Evolutionary conservation across 2,113 vertebrate species (phyloP), one percentile per base, ranked within the genome.

Genomic region (Burhinus oedicnemus): DNA sequence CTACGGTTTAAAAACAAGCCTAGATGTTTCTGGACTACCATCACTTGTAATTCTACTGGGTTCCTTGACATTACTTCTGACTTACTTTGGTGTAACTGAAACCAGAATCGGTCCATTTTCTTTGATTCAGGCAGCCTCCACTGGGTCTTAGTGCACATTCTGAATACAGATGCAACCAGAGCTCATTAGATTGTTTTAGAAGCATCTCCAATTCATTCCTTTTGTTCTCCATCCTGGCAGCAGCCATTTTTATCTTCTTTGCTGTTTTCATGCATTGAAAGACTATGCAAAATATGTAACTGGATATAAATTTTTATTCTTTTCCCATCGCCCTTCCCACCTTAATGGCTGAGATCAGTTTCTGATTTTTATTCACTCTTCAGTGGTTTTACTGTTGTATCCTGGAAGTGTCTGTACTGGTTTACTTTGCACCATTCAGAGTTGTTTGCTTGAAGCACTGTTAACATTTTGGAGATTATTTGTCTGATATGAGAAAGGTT

Each of bases 381-480:
- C 70, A 47, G 83, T 74, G 83, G 54, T 79, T 97, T 97, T 69
- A 47, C 62, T 96, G 79, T 87, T 97, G 92, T 94, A 90, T 95
- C 70, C 94, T 89, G 83, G 94, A 95, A 96, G 27, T 77, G 79
- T 97, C 94, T 97, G 90, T 96, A 66, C 95, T 54, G 74, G 74
- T 97, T 98, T 96, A 88, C 92, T 97, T 97, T 97, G 97, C 97
- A 97, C 89, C 98, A 90, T 92, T 94, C 85, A 69, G 78, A 91
- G 76, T 94, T 95, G 95, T 97, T 97, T 96, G 94, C 91, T 93
- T 97, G 90, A 96, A 95, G 90, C 88, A 91, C 96, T 95, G 94
- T 96, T 97, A 77, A 83, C 76, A 44, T 97, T 97, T 95, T 79
- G 90, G 95, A 97, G 96, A 95, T 42, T 93, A 93, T 96, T 97